Evolutionary conservation across 2,888 invertebrate species (phyloP), one percentile per base, ranked within the genome.

Genomic region (Drosophila mulleri): DNA sequence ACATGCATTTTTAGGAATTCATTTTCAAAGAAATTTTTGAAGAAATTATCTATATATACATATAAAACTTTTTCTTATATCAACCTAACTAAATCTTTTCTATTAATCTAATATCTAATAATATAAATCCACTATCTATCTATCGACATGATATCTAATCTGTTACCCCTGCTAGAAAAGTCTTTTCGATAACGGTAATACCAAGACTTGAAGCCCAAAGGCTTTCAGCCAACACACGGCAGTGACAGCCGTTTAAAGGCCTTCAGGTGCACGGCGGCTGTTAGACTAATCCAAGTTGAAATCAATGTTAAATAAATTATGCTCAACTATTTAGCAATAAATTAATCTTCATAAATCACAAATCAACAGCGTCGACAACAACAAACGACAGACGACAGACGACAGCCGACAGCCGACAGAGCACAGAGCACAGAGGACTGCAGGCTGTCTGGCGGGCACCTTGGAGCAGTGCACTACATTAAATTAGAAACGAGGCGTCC

Each of bases 311-410:
- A 81, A 91, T 89, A 91, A 91, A 90, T 89, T 89, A 90, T 87
- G 75, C 71, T 66, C 77, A 79, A 81, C 91, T 86, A 90, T 88
- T 90, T 84, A 86, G 80, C 90, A 91, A 90, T 91, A 91, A 91
- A 90, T 90, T 90, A 91, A 90, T 90, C 90, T 90, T 91, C 91
- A 90, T 90, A 90, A 90, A 90, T 90, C 90, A 90, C 90, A 91
- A 90, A 85, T 90, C 82, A 91, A 91, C 91, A 91, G 67, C 71
- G 78, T 56, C 60, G 61, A 67, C 75, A 79, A 78, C 80, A 83
- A 59, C 75, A 65, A 18, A 8, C 42, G 26, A 64, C 35, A 69
- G 26, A 53, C 35, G 54, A 58, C 35, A 69, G 26, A 56, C 29
- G 50, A 59, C 64, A n/a, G n/a, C n/a, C 42, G 26, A 64, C 35